Percentiles rank a stretch among this genome's conserved stretches.
Evolutionary conservation across 2,113 vertebrate species (phyloP).

Genomic region (Clarias gariepinus): DNA sequence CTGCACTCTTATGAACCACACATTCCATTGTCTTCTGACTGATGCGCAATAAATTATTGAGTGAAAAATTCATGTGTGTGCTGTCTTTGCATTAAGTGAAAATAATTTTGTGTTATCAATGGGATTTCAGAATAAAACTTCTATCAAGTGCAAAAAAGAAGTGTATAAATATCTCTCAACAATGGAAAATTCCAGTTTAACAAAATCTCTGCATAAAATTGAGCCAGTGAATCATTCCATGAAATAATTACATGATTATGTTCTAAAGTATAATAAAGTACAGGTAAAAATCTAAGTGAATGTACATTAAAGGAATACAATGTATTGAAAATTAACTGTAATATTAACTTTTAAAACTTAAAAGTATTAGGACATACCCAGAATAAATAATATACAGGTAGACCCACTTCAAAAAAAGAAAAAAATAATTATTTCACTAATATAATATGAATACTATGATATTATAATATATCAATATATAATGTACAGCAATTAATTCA

Average conservation of each 20-base stretch:
- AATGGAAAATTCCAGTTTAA: neutral
- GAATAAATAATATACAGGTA: no score
- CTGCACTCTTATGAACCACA: conserved; percentile 30
- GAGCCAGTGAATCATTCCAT: neutral
- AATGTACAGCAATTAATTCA: no score
- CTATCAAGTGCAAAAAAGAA: neutral
- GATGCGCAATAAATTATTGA: conserved; percentile 61
- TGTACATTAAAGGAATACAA: no score
- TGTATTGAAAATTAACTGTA: neutral
- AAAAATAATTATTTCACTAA: no score
- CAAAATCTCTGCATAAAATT: neutral
- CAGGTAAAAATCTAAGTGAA: neutral
- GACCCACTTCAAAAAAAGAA: no score
- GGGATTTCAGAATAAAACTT: neutral
- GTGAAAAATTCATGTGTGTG: neutral
- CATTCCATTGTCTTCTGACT: conserved; percentile 45
- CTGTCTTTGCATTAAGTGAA: neutral
- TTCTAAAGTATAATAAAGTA: neutral
- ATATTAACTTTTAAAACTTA: no score
- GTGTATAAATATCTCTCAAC: neutral
- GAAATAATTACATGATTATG: neutral
- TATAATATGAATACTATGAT: no score
- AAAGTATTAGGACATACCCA: no score
- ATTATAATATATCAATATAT: no score
- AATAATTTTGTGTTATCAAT: neutral